Evolutionary conservation across 2,113 vertebrate genomes (phyloP).

Genomic region (Acanthisitta chloris): DNA sequence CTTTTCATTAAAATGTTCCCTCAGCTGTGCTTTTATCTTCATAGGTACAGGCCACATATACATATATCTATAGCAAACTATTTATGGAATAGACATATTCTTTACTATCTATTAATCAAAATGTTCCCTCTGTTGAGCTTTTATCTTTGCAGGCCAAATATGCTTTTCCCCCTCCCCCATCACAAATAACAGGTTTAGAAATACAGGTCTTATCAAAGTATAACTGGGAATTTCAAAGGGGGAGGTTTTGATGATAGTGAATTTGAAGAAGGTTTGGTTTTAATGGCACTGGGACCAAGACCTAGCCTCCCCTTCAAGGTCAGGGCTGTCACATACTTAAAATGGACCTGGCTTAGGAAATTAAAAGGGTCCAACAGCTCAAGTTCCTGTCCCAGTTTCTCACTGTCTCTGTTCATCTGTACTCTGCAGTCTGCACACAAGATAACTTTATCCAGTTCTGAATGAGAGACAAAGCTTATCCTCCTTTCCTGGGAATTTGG

Average conservation of each 20-base stretch:
- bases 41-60: not conserved
- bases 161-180: fast-evolving
- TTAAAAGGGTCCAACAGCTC: not conserved
- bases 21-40: not conserved
- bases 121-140: not conserved
- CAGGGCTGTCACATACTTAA: not conserved
- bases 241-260: not conserved
- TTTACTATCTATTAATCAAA: not conserved
- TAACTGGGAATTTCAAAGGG: not conserved
- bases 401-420: not conserved
- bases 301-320: not conserved
- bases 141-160: not conserved
- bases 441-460: not conserved
- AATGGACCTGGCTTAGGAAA: not conserved
- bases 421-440: not conserved
- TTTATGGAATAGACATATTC: not conserved
- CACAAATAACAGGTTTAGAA: not conserved
- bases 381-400: not conserved
- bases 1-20: not conserved
- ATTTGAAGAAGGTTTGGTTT: not conserved
- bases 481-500: not conserved
- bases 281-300: not conserved
- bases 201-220: not conserved
- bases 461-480: not conserved
- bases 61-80: not conserved